These are phyloP conservation scores for Battus philenor DNA, from an alignment of 1,140 invertebrate species.

Conservation along the genomic window DNA sequence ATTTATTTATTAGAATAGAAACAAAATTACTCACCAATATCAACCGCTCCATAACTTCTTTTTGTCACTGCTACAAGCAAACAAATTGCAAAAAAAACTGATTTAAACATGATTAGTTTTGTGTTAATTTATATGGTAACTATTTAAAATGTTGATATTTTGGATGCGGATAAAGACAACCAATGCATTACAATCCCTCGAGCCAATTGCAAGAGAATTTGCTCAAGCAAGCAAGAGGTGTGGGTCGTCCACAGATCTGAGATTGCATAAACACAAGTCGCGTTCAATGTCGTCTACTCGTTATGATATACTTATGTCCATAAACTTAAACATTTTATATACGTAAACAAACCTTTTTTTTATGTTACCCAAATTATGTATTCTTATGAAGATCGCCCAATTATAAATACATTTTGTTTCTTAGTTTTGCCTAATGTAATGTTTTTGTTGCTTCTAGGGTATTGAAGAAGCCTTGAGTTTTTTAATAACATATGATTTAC, in stretches of 20 bases:
- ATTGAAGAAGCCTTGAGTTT: too few relatives aligned
- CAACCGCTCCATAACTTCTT: slow-evolving; percentile 27
- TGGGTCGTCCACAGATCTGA: slow-evolving; percentile 1
- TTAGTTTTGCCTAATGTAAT: too few relatives aligned
- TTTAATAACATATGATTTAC: too few relatives aligned
- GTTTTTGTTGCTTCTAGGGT: too few relatives aligned
- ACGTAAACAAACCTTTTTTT: slow-evolving; percentile 4
- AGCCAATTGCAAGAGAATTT: slow-evolving; percentile 2
- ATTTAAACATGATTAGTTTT: slow-evolving; percentile 1
- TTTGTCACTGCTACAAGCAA: slow-evolving; percentile 21
- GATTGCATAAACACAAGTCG: slow-evolving; percentile 39
- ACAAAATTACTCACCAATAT: slow-evolving; percentile 35
- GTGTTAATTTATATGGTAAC: not conserved
- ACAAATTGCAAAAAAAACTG: slow-evolving; percentile 6
- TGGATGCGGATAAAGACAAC: not conserved
- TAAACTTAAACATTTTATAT: slow-evolving; percentile 18
- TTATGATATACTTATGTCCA: slow-evolving; percentile 27
- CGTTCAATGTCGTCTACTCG: slow-evolving; percentile 38
- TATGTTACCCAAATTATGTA: too few relatives aligned
- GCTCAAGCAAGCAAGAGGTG: not conserved
- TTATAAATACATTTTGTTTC: slow-evolving; percentile 9
- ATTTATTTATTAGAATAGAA: too few relatives aligned
- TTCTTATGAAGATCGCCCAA: not conserved
- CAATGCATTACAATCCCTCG: not conserved
- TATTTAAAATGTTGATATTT: not conserved